Conservation (phyloP, 1,140 invertebrate species). For the Macrobrachium nipponense region DNA sequence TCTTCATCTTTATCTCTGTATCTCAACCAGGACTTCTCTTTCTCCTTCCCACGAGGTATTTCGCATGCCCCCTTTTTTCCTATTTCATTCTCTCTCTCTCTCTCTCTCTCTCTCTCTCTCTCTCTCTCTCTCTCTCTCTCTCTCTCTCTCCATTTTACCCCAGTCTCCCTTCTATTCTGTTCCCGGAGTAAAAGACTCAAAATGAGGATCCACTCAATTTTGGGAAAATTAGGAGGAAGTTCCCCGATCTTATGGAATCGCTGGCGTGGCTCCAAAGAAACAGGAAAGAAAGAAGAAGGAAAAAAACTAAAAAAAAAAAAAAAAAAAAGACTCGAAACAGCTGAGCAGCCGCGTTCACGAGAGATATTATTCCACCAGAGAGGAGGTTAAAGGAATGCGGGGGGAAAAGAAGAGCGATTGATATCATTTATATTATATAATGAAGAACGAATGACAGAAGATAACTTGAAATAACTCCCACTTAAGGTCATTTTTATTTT, state of each 20-base stretch:
- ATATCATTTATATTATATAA: too few relatives aligned
- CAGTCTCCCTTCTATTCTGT: not conserved
- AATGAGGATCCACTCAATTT: too few relatives aligned
- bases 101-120: constrained; percentile 5
- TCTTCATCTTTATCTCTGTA: not conserved
- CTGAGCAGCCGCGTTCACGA: not conserved
- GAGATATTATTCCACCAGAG: too few relatives aligned
- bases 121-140: constrained; percentile 19
- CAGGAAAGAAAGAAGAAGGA: too few relatives aligned
- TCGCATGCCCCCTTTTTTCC: not conserved
- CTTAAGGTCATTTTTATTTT: too few relatives aligned
- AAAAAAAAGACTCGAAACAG: not conserved
- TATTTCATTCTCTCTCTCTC: not conserved
- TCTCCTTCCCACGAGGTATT: not conserved
- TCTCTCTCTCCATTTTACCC: constrained; percentile 8
- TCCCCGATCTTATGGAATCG: too few relatives aligned
- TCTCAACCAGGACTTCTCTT: not conserved
- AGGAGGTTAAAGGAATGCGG: not conserved
- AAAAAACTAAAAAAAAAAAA: not conserved
- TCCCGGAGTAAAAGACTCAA: not conserved
- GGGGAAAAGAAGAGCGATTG: not conserved
- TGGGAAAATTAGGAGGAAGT: too few relatives aligned
- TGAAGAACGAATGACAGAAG: not conserved
- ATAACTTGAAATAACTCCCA: too few relatives aligned
- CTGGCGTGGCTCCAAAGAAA: too few relatives aligned